Percentiles rank a stretch among this genome's conserved stretches.
Conservation (phyloP, 2,113 vertebrate genomes). For the Actenoides hombroni region DNA sequence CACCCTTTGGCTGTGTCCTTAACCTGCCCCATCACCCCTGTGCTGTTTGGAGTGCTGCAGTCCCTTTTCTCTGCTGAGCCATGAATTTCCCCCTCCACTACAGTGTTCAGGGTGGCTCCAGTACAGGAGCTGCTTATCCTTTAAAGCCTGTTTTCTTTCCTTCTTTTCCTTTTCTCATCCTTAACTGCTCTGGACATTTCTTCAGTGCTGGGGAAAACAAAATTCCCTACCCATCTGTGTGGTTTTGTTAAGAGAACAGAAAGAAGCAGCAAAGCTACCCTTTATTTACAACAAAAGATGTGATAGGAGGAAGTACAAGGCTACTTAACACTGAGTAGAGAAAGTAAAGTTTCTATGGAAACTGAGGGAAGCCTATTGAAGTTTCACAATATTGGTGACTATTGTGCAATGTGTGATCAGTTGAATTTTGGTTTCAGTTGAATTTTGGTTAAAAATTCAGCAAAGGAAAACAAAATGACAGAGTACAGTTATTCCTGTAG, state of each 20-base stretch:
- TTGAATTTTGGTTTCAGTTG: too few species aligned
- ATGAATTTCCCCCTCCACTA: background rate
- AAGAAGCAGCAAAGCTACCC: background rate
- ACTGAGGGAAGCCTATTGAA: background rate
- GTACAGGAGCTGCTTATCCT: background rate
- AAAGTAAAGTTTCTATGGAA: background rate
- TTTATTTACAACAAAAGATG: background rate
- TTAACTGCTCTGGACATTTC: background rate
- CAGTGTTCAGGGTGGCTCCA: background rate
- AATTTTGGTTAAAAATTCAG: background rate
- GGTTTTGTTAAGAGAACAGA: background rate
- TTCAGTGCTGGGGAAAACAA: background rate
- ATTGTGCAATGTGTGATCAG: accelerated
- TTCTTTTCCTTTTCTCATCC: background rate
- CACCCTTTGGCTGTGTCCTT: background rate
- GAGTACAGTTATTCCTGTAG: background rate
- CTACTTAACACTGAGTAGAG: background rate
- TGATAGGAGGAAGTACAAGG: background rate
- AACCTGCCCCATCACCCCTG: background rate
- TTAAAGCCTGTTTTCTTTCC: background rate
- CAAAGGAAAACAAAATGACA: background rate
- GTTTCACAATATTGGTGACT: background rate
- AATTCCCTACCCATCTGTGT: background rate
- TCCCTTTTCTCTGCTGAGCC: background rate
- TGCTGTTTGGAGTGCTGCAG: background rate